Conservation (phyloP, 2,113 vertebrate genomes). For the Poecile atricapillus region DNA sequence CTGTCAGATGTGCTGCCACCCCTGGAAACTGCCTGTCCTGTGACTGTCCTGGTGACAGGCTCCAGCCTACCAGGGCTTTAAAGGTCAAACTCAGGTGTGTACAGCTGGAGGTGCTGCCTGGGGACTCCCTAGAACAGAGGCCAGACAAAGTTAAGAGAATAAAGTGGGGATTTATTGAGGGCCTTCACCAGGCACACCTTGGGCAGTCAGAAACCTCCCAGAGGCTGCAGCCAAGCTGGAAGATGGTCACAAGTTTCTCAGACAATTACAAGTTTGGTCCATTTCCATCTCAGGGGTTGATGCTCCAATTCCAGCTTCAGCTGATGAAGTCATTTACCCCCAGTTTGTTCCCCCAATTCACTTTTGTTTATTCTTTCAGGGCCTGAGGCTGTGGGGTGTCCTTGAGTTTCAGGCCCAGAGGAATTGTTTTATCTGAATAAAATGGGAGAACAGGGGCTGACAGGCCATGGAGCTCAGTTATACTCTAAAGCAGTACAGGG, state of each 20-base stretch:
- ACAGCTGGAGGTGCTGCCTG: neutral
- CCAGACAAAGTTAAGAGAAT: neutral
- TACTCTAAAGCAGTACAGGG: neutral
- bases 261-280: neutral
- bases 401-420: rapidly evolving
- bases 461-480: neutral
- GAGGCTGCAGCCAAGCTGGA: neutral
- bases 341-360: neutral
- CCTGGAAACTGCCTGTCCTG: neutral
- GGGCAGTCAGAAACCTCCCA: neutral
- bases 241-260: neutral
- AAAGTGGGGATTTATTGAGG: neutral
- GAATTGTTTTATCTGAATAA: neutral
- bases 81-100: neutral
- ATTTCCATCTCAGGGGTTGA: neutral
- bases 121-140: rapidly evolving
- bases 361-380: neutral
- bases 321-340: neutral
- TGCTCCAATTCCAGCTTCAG: neutral
- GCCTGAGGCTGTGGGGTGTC: neutral
- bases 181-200: neutral
- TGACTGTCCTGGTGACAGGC: neutral
- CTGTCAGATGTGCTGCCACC: neutral
- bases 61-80: neutral
- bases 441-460: neutral